phyloP scores from a whole-genome alignment of 2,888 invertebrate species.

The Sympetrum striolatum region DNA sequence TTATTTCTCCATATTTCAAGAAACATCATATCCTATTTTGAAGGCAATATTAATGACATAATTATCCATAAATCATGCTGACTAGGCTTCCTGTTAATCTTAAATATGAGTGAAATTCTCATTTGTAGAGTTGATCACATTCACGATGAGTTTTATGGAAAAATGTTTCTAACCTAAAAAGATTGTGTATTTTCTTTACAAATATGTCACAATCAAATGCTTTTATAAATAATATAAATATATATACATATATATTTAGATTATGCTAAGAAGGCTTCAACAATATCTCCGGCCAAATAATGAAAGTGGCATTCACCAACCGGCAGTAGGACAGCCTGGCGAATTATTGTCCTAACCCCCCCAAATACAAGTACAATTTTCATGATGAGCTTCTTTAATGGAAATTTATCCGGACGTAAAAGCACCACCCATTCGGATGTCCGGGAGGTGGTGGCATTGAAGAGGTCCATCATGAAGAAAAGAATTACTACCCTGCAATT shows the following conservation, averaged over 20 bases:
- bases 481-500: too few relatives aligned
- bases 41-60: slow-evolving; percentile 24
- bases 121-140: background rate
- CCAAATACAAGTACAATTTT: too few relatives aligned
- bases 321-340: too few relatives aligned
- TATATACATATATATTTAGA: background rate
- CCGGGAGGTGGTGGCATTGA: too few relatives aligned
- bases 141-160: background rate
- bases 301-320: too few relatives aligned
- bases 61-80: background rate
- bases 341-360: too few relatives aligned
- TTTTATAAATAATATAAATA: background rate
- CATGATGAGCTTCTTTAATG: too few relatives aligned
- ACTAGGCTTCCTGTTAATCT: background rate
- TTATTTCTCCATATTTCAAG: background rate
- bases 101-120: background rate
- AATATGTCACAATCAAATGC: background rate
- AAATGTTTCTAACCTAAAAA: background rate
- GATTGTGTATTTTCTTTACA: slow-evolving; percentile 11
- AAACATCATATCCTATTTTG: background rate
- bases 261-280: too few relatives aligned
- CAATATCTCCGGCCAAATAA: too few relatives aligned
- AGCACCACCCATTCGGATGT: too few relatives aligned
- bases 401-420: too few relatives aligned
- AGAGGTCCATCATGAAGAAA: too few relatives aligned